Conservation (phyloP, 2,888 invertebrate genomes). For the Terebella lapidaria region DNA sequence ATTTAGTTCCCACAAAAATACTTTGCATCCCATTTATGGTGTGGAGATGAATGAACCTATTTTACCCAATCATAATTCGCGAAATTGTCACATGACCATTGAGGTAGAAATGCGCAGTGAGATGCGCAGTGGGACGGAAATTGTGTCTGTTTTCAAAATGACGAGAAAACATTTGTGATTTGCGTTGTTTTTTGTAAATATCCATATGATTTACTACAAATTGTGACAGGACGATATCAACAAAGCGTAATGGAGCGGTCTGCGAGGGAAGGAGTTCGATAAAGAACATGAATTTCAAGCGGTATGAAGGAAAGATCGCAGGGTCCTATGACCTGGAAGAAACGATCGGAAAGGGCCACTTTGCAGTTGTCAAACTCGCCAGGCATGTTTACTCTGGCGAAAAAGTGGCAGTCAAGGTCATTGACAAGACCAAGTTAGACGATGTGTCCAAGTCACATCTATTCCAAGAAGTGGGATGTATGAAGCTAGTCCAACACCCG, state of each 20-base stretch:
- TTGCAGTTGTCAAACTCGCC: conserved; percentile 96
- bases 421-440: conserved; percentile 96
- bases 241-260: neutral
- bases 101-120: neutral
- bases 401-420: conserved; percentile 94
- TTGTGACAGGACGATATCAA: too few species aligned
- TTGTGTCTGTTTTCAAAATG: neutral
- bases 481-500: conserved; percentile 99
- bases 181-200: neutral
- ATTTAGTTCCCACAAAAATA: too few species aligned
- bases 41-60: neutral
- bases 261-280: neutral
- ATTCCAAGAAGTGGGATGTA: conserved; percentile 74
- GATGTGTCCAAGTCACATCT: conserved; percentile 92
- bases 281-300: neutral
- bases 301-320: conserved; percentile 38
- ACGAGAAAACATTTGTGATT: neutral
- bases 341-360: conserved; percentile 96
- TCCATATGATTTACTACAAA: too few species aligned
- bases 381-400: conserved; percentile 98
- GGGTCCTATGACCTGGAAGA: conserved; percentile 96
- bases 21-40: neutral
- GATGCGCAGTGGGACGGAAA: neutral
- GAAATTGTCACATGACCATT: conserved; percentile 1
- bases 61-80: neutral